Evolutionary conservation across 2,797 vertebrate genomes (phyloP), one percentile per base, ranked within the genome.

Genomic region (Typhlichthys eigenmanni): DNA sequence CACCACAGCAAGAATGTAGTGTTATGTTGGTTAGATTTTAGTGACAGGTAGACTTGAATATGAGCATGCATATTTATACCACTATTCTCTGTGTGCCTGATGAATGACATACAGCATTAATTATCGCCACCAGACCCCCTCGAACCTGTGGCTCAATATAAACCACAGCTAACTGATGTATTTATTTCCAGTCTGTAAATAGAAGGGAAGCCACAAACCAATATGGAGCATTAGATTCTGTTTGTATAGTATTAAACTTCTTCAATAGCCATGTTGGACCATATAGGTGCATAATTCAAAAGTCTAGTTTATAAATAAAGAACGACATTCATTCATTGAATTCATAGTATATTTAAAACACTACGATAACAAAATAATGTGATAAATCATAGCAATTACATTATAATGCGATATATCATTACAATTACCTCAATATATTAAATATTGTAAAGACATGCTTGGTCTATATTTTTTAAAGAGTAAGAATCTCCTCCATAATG

Each of bases 151-250:
- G 65, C 80, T 81, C 69, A 47, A 72, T 76, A 85, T 80, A 83
- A 81, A 81, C 82, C 81, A 53, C 60, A 64, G 78, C 78, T 78
- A 82, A 84, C 80, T 52, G 1, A 60, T 47, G 10, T 47, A 67
- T 47, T 62, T 19, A 61, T 81, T 84, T 87, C 84, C 82, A 76
- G 74, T 83, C 84, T 80, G 75, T 68, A 64, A 89, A 89, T 87
- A 90, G 88, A 85, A 65, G 13, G 47, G 79, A 84, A 81, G 82
- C 81, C 79, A 79, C 83, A 77, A 70, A 76, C 79, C 64, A 10
- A 74, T 78, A 65, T 62, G 51, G 72, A 79, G 72, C 72, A 75
- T 71, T 66, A 34, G 54, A 54, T 52, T 50, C 24, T 9, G 73
- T 78, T 79, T 79, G 79, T 38, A 74, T 74, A 24, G 68, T 72